phyloP scores from a whole-genome alignment of 1,140 invertebrate species.

The Scaptomyza pallida region DNA sequence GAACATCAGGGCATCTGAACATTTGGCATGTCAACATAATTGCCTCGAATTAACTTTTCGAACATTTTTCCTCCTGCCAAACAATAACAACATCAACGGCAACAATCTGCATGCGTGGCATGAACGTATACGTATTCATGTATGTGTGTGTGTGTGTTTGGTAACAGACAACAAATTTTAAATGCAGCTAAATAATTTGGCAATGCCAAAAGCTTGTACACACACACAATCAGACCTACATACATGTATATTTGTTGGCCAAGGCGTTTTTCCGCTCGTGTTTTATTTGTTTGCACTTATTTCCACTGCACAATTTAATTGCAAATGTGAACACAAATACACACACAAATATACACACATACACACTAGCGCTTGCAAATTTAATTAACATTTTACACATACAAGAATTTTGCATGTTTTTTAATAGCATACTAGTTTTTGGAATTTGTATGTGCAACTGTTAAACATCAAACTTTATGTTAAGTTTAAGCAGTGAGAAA shows the following conservation, averaged over 20 bases:
- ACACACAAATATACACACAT: not conserved
- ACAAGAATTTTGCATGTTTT: not conserved
- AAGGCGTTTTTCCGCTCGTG: slow-evolving; percentile 20
- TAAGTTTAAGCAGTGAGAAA: too few relatives aligned
- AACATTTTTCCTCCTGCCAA: slow-evolving; percentile 57
- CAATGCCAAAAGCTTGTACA: slow-evolving; percentile 68
- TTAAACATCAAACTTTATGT: too few relatives aligned
- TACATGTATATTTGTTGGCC: slow-evolving; percentile 46
- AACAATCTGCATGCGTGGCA: slow-evolving; percentile 5
- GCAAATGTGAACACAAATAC: not conserved
- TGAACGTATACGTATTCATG: not conserved
- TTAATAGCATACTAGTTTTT: too few relatives aligned
- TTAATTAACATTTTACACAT: slow-evolving; percentile 26
- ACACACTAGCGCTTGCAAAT: slow-evolving; percentile 13
- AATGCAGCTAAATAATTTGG: slow-evolving; percentile 60
- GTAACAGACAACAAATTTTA: slow-evolving; percentile 39
- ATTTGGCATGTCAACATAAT: slow-evolving; percentile 80
- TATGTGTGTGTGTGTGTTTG: not conserved
- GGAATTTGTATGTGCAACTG: too few relatives aligned
- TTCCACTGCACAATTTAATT: slow-evolving; percentile 14
- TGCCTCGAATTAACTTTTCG: slow-evolving; percentile 78
- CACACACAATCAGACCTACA: too few relatives aligned
- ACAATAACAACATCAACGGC: slow-evolving; percentile 44
- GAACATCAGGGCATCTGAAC: slow-evolving; percentile 40
- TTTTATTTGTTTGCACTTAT: slow-evolving; percentile 17